Percentiles rank a stretch among this genome's conserved stretches.
phyloP scores from a whole-genome alignment of 2,113 vertebrate species.

The Symphodus melops region DNA sequence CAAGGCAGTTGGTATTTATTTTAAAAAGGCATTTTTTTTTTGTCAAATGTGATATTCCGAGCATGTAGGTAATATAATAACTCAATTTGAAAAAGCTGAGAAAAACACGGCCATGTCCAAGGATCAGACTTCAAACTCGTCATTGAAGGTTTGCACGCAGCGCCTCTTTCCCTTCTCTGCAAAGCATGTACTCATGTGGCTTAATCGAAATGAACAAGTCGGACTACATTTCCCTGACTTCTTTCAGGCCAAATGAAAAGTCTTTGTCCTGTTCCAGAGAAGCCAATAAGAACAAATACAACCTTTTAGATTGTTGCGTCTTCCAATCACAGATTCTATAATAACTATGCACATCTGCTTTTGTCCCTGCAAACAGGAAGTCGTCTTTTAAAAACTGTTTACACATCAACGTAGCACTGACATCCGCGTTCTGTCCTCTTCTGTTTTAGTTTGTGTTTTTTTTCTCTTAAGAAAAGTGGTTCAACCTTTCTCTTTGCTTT shows the following conservation, averaged over 20 bases:
- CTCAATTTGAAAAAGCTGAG: conserved; percentile 68
- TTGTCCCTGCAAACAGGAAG: conserved; percentile 50
- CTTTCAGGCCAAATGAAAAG: conserved; percentile 48
- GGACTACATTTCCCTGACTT: conserved; percentile 45
- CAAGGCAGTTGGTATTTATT: conserved; percentile 65
- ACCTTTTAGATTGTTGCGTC: conserved; percentile 52
- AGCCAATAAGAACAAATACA: conserved; percentile 61
- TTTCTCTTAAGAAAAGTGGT: conserved; percentile 20
- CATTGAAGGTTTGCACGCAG: conserved; percentile 67
- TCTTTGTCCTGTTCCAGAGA: conserved; percentile 41
- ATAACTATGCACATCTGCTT: conserved; percentile 55
- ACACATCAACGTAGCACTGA: conserved; percentile 74
- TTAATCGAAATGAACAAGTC: conserved; percentile 63
- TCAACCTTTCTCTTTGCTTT: conserved; percentile 27
- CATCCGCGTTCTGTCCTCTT: conserved; percentile 59
- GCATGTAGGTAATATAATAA: conserved; percentile 73
- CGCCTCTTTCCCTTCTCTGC: conserved; percentile 35
- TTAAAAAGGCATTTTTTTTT: conserved; percentile 46
- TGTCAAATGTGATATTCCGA: conserved; percentile 56
- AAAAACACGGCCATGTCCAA: conserved; percentile 62
- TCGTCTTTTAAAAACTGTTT: conserved; percentile 72
- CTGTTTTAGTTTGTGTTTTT: conserved; percentile 56
- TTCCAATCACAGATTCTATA: conserved; percentile 29
- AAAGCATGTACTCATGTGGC: conserved; percentile 61
- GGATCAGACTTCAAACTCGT: conserved; percentile 64